Evolutionary conservation across 2,113 vertebrate species (phyloP).

Genomic region (Grammomys dolichurus): DNA sequence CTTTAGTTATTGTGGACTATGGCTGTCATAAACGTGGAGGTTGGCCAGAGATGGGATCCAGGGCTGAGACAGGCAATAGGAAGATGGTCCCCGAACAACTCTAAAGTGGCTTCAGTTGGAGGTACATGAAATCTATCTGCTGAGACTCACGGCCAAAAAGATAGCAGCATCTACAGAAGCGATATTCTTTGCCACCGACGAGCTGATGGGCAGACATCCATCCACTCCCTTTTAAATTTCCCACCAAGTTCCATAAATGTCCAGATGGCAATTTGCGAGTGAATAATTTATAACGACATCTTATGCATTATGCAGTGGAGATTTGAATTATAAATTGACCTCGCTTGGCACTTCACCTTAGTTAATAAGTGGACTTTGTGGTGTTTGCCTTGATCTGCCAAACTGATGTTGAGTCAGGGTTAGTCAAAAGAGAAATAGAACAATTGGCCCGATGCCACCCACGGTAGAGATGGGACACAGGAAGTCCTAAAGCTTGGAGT

Average conservation of each 20-base stretch:
- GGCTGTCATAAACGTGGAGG: neutral
- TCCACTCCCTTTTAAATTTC: conserved; percentile 62
- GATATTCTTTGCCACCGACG: neutral
- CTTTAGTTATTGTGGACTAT: too few species aligned
- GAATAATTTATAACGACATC: conserved; percentile 78
- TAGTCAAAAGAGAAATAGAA: neutral
- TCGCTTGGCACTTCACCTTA: conserved; percentile 68
- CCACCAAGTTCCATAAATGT: conserved; percentile 64
- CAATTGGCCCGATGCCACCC: neutral
- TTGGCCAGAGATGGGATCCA: neutral
- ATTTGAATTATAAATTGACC: conserved; percentile 79
- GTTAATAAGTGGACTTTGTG: conserved; percentile 61
- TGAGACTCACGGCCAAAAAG: neutral
- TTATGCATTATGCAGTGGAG: conserved; percentile 76
- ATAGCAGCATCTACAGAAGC: neutral
- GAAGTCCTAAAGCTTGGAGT: neutral
- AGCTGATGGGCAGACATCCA: conserved; percentile 45
- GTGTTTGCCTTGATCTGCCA: neutral
- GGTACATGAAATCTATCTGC: neutral
- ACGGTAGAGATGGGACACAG: neutral
- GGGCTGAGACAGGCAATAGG: neutral
- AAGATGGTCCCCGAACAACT: neutral
- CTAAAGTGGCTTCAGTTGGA: neutral
- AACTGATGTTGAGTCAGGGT: neutral
- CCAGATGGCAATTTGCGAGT: conserved; percentile 75